Evolutionary conservation across 2,888 invertebrate species (phyloP), one percentile per base, ranked within the genome.

Genomic region (Campoplex nolae): DNA sequence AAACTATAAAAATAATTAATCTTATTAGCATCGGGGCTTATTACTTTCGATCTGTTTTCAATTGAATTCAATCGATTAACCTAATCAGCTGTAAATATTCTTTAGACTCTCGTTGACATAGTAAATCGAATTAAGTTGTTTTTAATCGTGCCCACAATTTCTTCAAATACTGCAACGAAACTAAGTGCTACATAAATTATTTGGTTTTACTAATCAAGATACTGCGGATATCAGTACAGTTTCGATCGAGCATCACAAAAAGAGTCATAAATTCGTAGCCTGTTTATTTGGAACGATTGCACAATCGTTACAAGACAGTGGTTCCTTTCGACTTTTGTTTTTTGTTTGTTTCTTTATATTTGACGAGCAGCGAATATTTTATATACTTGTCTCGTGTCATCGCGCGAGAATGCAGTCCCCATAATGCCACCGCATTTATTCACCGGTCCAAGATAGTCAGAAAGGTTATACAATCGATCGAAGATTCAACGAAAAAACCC

Each of bases 381-480:
- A 56, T 70, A 28, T 42, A 54, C 67, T 35, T 51, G 32, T 51
- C 16, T 6, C 56, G 6, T 42, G 45, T 73, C 48, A 28, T 73
- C 45, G 67, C 16, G 35, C n/a, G 45, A 62, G 48, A 78, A 42
- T 73, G 45, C 35, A 73, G 54, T 13, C 7, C 7, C 7, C 7
- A 51, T 28, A 51, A 74, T 62, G 16, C 28, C 56, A 35, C 48
- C 42, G 8, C 23, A 9, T 62, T 83, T 2, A 48, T 70, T 77
- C 8, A 62, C 38, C n/a, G 51, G 28, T 42, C 42, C 48, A 35
- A 56, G 62, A 62, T 32, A 58, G 54, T 45, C 32, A 45, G 11
- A 32, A 68, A 58, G 58, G 67, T 83, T 84, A 62, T 68, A 51
- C 84, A 84, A 84, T 79, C 68, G 68, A n/a, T 80, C 75, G 62